Evolutionary conservation across 2,797 vertebrate species (phyloP).

Genomic region (Oryzias dopingdopingensis): DNA sequence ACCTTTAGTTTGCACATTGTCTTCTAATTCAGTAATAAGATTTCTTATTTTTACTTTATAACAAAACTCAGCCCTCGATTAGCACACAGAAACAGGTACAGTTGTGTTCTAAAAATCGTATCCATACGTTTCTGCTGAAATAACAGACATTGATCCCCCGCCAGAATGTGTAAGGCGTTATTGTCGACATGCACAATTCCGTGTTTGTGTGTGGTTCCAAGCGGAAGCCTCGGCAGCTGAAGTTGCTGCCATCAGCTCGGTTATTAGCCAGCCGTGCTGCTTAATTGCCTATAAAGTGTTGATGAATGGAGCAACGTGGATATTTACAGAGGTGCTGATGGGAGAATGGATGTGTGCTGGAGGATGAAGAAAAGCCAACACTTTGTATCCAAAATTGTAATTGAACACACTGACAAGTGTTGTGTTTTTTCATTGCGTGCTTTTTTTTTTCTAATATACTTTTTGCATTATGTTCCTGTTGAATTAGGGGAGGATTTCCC

Average conservation of each 20-base stretch:
- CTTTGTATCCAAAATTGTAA: slow-evolving; percentile 14
- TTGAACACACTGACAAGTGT: slow-evolving; percentile 8
- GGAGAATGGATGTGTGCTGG: slow-evolving; percentile 22
- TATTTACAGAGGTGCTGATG: slow-evolving; percentile 60
- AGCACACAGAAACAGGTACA: no score
- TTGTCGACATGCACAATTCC: slow-evolving; percentile 8
- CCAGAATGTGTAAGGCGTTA: slow-evolving; percentile 5
- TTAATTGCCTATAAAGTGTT: slow-evolving; percentile 73
- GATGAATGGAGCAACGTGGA: slow-evolving; percentile 58
- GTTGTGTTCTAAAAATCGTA: no score
- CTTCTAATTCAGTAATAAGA: no score
- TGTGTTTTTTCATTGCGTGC: no score
- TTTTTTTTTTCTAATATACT: no score
- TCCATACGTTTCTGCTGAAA: slow-evolving; percentile 10
- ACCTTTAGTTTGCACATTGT: no score
- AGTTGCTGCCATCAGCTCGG: slow-evolving; percentile 34
- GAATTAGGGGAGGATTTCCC: no score
- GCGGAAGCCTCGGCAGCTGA: slow-evolving; percentile 6
- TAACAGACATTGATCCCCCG: slow-evolving; percentile 21
- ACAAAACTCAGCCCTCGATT: no score
- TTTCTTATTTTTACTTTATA: no score
- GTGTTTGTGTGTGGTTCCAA: slow-evolving; percentile 20
- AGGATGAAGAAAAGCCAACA: slow-evolving; percentile 2
- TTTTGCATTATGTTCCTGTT: no score
- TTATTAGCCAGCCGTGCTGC: slow-evolving; percentile 48